A percentile compares a stretch with the other conserved stretches of the same genome.
Conservation (phyloP, 2,113 vertebrate species). For the Pao palembangensis region DNA sequence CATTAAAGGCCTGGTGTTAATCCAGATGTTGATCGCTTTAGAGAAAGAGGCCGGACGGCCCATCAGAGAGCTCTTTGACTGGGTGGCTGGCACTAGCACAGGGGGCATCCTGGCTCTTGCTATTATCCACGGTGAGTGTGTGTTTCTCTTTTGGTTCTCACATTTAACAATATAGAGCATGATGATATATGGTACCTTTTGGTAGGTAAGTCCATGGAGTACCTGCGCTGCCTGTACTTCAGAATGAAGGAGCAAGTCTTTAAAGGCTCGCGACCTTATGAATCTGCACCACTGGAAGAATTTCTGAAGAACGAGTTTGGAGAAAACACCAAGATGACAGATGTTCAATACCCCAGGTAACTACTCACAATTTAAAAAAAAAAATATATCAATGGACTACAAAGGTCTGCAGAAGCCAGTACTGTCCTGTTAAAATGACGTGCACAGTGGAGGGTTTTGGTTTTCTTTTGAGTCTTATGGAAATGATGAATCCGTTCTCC, state of each 20-base stretch:
- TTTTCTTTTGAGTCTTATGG: no score
- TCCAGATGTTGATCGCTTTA: conserved; percentile 91
- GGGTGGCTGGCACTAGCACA: conserved; percentile 94
- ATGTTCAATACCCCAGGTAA: conserved; percentile 88
- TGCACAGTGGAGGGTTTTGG: no score
- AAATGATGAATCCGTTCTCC: neutral
- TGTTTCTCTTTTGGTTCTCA: neutral
- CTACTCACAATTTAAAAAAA: neutral
- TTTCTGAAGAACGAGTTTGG: conserved; percentile 99
- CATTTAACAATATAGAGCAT: neutral
- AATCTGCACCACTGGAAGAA: conserved; percentile 90
- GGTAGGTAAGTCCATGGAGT: conserved; percentile 91
- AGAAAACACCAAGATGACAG: conserved; percentile 95
- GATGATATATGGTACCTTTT: fast-evolving
- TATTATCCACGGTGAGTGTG: conserved; percentile 82
- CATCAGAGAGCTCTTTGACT: conserved; percentile 95
- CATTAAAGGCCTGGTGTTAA: conserved; percentile 91
- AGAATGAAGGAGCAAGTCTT: conserved; percentile 98
- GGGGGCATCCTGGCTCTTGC: conserved; percentile 98
- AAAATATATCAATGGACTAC: no score
- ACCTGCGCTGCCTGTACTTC: conserved; percentile 95
- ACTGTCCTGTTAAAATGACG: no score
- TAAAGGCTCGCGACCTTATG: conserved; percentile 93
- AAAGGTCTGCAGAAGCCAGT: no score
- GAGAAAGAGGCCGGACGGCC: conserved; percentile 85